Evolutionary conservation across 2,888 invertebrate species (phyloP), one percentile per base, ranked within the genome.

Genomic region (Formica aserva): DNA sequence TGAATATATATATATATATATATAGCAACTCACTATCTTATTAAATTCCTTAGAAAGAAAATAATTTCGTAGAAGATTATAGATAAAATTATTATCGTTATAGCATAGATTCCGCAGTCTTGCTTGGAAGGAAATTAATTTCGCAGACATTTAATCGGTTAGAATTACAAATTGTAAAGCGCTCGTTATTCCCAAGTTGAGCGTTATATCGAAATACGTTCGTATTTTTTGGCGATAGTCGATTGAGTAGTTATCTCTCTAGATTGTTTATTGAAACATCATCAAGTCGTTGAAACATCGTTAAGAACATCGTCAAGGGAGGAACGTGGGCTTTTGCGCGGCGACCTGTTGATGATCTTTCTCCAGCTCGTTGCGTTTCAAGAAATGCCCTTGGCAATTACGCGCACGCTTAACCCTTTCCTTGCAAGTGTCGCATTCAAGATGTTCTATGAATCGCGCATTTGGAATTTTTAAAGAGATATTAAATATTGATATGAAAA

Each of bases 321-420:
- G 26, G 18, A 22, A 45, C 26, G 45, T 45, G 60, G 15, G n/a
- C 55, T 57, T 77, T 77, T 78, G 71, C 57, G 55, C 57, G 76
- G 87, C 81, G 74, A 89, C 89, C 89, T 89, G 89, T 89, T 89
- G 88, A 89, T 87, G 89, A 87, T 77, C 82, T 85, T 71, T 71
- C 69, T 62, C 71, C 60, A 45, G 32, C 71, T 71, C 45, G 45
- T 35, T 78, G 71, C 72, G 78, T 78, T 78, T 78, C 57, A 71
- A 78, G 78, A 78, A 78, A 69, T 32, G 71, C 35, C 13, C 71
- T 60, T 18, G 35, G 45, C 35, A 71, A 60, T 60, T 60, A 78
- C 66, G 45, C 32, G 72, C 67, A 67, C 55, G 29, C 35, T 71
- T 48, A 78, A 60, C 45, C 13, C 45, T 60, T 69, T 57, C 32